Evolutionary conservation across 2,113 vertebrate species (phyloP), one percentile per base, ranked within the genome.

Genomic region (Pitta sordida): DNA sequence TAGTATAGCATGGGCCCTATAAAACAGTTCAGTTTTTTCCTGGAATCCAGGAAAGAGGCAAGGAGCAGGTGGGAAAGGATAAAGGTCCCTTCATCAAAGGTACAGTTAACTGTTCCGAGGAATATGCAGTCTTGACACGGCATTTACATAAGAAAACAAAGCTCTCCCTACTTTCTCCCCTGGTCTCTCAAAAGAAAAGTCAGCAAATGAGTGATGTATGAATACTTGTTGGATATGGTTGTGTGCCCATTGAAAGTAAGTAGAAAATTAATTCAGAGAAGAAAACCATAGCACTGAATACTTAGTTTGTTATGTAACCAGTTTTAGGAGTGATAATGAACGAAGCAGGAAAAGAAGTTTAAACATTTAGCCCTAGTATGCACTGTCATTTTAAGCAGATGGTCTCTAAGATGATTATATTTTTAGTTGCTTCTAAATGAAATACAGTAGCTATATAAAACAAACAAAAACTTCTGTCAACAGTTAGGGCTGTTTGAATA

Each of bases 381-480:
- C 49, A 71, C 49, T 83, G 76, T n/a, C 73, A 79, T 90, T 94
- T 91, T 63, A 82, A 86, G 77, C 93, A 96, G 96, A 96, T 93
- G 91, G 91, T 93, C 88, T 86, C 62, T 24, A 86, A 84, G 68
- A 91, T 62, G 41, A 76, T 26, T 52, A 24, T 91, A 95, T 94
- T 96, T 96, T 96, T 93, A 94, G 88, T 53, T 88, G 63, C 73
- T 95, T 94, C 89, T 93, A 90, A 85, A 95, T 86, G 71, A 90
- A 94, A 82, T 88, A 86, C 7, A 2, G 85, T 69, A 85, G 82
- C 92, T 94, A 86, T 85, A 95, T 74, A 94, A 90, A 90, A 93
- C 89, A 93, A 95, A 96, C 41, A 93, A 88, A 88, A 83, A 68
- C 64, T 91, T 88, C 86, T 86, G 70, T 85, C 85, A 91, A 94